Conservation (phyloP, 2,888 invertebrate genomes). For the Merodon equestris region DNA sequence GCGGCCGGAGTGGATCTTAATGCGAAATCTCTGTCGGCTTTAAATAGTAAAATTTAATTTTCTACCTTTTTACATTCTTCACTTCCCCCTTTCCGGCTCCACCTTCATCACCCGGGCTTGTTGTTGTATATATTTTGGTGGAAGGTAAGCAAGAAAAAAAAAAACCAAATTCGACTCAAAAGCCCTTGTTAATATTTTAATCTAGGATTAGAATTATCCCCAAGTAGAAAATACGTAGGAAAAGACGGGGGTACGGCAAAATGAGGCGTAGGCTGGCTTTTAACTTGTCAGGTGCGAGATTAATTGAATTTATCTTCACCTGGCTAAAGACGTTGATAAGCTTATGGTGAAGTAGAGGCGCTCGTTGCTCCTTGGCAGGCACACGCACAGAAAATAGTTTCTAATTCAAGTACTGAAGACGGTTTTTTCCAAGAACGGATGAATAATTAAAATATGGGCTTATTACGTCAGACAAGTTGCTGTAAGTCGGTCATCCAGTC, state of each 20-base stretch:
- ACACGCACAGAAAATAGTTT: conserved; percentile 37
- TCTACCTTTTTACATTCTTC: conserved; percentile 20
- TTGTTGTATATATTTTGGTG: not conserved
- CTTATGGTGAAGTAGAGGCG: not conserved
- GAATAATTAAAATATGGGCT: conserved; percentile 50
- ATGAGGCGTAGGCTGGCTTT: conserved; percentile 54
- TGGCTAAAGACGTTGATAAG: conserved; percentile 30
- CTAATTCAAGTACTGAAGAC: conserved; percentile 31
- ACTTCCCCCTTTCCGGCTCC: too few relatives aligned
- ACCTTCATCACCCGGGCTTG: too few relatives aligned
- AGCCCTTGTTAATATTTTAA: conserved; percentile 67
- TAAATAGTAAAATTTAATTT: conserved; percentile 60
- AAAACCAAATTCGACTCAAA: conserved; percentile 19
- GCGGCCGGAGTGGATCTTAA: conserved; percentile 29
- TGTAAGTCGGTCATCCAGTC: conserved; percentile 26
- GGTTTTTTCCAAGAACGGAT: conserved; percentile 1
- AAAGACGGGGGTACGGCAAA: not conserved
- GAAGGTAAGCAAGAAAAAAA: too few relatives aligned
- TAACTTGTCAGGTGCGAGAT: conserved; percentile 61
- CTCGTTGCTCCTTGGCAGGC: not conserved
- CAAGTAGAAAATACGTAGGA: not conserved
- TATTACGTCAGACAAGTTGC: conserved; percentile 4
- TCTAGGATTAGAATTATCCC: conserved; percentile 51
- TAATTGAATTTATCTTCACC: conserved; percentile 65
- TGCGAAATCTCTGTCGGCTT: conserved; percentile 59